These are phyloP conservation scores for Oreochromis mossambicus DNA, from an alignment of 2,797 vertebrate genomes.

Conservation along the genomic window DNA sequence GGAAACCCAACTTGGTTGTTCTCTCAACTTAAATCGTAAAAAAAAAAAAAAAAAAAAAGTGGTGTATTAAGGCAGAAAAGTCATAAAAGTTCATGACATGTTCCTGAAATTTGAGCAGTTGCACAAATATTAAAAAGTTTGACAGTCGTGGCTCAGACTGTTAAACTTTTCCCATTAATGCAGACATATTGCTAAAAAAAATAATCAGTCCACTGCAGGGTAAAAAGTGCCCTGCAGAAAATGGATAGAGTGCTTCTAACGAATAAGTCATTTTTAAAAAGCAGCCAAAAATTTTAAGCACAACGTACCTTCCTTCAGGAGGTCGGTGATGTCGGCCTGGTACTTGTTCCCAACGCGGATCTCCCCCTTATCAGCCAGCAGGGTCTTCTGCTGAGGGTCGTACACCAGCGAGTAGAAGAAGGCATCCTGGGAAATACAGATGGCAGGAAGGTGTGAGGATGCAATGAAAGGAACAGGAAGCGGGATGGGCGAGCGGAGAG, in stretches of 20 bases:
- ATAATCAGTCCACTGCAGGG: neutral
- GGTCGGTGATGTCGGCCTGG: constrained; percentile 95
- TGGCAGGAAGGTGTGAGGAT: constrained; percentile 28
- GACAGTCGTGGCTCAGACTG: neutral
- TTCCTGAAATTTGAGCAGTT: neutral
- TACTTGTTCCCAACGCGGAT: constrained; percentile 97
- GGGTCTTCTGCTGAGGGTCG: constrained; percentile 96
- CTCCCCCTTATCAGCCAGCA: constrained; percentile 96
- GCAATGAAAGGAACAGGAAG: constrained; percentile 23
- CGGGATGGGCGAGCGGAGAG: constrained; percentile 7
- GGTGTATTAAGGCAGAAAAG: neutral
- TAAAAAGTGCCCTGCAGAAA: constrained; percentile 3
- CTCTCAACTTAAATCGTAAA: neutral
- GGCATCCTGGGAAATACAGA: constrained; percentile 82
- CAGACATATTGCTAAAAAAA: neutral
- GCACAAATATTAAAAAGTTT: constrained; percentile 1
- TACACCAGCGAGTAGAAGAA: constrained; percentile 99
- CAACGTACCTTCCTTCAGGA: constrained; percentile 87
- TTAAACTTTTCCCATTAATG: neutral
- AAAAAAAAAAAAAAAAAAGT: neutral
- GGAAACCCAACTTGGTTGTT: constrained; percentile 1
- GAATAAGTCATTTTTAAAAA: neutral
- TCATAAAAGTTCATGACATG: neutral
- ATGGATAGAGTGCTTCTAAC: neutral
- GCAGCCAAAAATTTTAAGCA: neutral